These are phyloP conservation scores for Peromyscus nudipes DNA, from an alignment of 2,797 vertebrate species.

Conservation along the genomic window DNA sequence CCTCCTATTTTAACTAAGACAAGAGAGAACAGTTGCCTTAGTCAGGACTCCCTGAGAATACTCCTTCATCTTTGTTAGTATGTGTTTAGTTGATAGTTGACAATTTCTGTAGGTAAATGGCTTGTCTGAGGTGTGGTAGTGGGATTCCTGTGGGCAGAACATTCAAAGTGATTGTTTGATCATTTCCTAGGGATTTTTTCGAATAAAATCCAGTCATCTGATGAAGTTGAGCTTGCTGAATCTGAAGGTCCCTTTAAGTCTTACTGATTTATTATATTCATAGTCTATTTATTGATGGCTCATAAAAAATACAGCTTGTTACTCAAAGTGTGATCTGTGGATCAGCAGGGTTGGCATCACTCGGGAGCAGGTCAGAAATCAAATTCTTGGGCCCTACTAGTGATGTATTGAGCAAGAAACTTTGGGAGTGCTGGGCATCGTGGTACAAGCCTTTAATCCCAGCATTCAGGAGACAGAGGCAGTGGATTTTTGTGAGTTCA, in stretches of 20 bases:
- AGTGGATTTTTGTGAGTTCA: neutral
- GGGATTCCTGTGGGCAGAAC: neutral
- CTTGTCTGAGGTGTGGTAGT: neutral
- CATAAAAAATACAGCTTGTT: neutral
- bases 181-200: neutral
- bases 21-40: neutral
- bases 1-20: neutral
- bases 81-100: neutral
- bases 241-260: slow-evolving; percentile 8
- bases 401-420: neutral
- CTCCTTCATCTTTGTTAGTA: neutral
- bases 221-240: neutral
- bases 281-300: neutral
- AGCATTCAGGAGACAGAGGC: neutral
- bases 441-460: neutral
- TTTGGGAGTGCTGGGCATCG: neutral
- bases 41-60: neutral
- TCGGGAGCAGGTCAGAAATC: slow-evolving; percentile 21
- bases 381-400: neutral
- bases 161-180: neutral
- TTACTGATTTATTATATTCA: slow-evolving; percentile 20
- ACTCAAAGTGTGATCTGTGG: slow-evolving; percentile 27
- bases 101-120: neutral
- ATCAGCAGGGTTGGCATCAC: neutral
- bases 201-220: slow-evolving; percentile 1